Percentiles rank a stretch among this genome's conserved stretches.
phyloP scores from a whole-genome alignment of 2,797 vertebrate genomes.

The Pseudocheirus occidentalis region DNA sequence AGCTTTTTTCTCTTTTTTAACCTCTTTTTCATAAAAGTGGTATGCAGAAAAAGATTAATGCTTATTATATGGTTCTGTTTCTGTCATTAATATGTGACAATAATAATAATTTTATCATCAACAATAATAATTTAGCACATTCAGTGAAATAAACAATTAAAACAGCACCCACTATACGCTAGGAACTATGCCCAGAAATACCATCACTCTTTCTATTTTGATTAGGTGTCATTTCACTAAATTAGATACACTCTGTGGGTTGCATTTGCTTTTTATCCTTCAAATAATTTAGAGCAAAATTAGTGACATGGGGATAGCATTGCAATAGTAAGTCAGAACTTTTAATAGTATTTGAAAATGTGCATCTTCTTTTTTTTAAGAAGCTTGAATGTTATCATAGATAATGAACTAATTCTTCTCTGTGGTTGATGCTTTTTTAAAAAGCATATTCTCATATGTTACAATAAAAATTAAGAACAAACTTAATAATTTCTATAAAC shows the following conservation, averaged over 20 bases:
- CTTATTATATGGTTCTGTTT: background rate
- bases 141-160: constrained; percentile 3
- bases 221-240: constrained; percentile 35
- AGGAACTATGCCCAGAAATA: background rate
- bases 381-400: background rate
- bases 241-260: background rate
- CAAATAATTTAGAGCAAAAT: constrained; percentile 21
- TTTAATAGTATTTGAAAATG: background rate
- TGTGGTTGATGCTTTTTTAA: background rate
- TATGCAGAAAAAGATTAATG: constrained; percentile 16
- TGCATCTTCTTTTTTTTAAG: background rate
- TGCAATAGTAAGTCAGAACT: background rate
- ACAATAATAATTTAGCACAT: background rate
- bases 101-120: background rate
- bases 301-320: background rate
- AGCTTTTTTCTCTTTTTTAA: constrained; percentile 4
- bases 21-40: constrained; percentile 39
- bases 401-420: background rate
- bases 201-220: background rate
- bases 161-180: background rate
- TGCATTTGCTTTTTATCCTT: constrained; percentile 8
- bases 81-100: background rate
- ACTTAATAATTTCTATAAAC: background rate
- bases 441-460: background rate
- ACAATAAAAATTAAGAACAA: background rate